Evolutionary conservation across 1,140 invertebrate species (phyloP), one percentile per base, ranked within the genome.

Genomic region (Xylocopa sonorina): DNA sequence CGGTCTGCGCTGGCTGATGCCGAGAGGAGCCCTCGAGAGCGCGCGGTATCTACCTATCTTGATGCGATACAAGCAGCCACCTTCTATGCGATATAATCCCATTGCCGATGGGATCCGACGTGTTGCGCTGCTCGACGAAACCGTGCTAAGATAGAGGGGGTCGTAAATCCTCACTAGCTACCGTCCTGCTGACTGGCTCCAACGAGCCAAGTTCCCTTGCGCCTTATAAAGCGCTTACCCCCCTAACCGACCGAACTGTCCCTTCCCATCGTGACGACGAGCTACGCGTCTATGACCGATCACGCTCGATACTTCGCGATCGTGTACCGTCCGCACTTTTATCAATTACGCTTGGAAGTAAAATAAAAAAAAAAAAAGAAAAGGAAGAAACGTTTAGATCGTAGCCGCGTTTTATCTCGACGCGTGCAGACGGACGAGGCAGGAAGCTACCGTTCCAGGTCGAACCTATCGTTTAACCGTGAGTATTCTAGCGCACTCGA

Each of bases 141-240:
- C 88, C 87, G 88, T 87, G 90, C 89, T 88, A 90, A 88, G 88
- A 88, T 87, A 85, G 87, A 89, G 87, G 87, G 83, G 83, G 71
- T 87, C 88, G 83, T 92, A 93, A 93, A 92, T 92, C 90, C 82
- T 90, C 88, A 89, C 90, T 92, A 91, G 89, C 89, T 89, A 89
- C 89, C 83, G 89, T 90, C 88, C 88, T 87, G 85, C 88, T 87
- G 89, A 82, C 85, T 87, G 89, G 81, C 85, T 89, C 83, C 87
- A 89, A 89, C 86, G 82, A 88, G 86, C 81, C 62, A 84, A 86
- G 80, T 90, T 88, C 85, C 88, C 75, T 86, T 89, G 85, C 84
- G 78, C 87, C 87, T 89, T 89, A 90, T 89, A 89, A 85, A 88
- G 81, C n/a, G n/a, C 87, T 83, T 82, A 87, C 82, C 85, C 71